Conservation (phyloP, 2,888 invertebrate species). For the Aethes cnicana region DNA sequence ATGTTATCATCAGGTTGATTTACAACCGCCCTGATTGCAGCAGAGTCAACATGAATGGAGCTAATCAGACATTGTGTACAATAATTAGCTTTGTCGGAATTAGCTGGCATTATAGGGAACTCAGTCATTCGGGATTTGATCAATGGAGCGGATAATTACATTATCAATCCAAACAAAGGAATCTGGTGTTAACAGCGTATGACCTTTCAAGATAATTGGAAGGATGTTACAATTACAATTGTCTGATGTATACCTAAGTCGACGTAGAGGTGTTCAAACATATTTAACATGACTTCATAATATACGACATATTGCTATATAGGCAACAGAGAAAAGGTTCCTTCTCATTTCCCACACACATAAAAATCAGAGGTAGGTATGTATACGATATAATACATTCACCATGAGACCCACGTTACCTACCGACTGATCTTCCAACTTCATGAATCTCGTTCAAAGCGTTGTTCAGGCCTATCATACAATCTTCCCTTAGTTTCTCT, state of each 20-base stretch:
- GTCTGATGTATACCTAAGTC: neutral
- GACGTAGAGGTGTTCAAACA: too few species aligned
- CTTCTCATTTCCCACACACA: too few species aligned
- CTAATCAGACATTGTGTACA: conserved; percentile 31
- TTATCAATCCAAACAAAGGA: conserved; percentile 10
- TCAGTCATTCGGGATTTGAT: conserved; percentile 25
- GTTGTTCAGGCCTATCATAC: too few species aligned
- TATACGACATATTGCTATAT: too few species aligned
- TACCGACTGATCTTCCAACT: too few species aligned
- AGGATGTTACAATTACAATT: neutral
- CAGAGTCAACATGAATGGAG: conserved; percentile 22
- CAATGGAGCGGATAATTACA: conserved; percentile 10
- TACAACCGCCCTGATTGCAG: conserved; percentile 23
- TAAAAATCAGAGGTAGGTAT: too few species aligned
- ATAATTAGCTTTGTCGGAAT: conserved; percentile 28
- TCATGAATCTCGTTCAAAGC: too few species aligned
- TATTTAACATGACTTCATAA: too few species aligned
- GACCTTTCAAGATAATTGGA: neutral
- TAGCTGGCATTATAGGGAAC: conserved; percentile 22
- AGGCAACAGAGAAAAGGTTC: too few species aligned
- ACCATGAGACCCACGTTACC: too few species aligned
- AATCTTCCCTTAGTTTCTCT: too few species aligned
- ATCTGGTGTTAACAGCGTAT: conserved; percentile 7
- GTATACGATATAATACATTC: too few species aligned
- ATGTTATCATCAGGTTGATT: conserved; percentile 24